phyloP scores from a whole-genome alignment of 2,797 vertebrate species.

The Pteronotus mesoamericanus region DNA sequence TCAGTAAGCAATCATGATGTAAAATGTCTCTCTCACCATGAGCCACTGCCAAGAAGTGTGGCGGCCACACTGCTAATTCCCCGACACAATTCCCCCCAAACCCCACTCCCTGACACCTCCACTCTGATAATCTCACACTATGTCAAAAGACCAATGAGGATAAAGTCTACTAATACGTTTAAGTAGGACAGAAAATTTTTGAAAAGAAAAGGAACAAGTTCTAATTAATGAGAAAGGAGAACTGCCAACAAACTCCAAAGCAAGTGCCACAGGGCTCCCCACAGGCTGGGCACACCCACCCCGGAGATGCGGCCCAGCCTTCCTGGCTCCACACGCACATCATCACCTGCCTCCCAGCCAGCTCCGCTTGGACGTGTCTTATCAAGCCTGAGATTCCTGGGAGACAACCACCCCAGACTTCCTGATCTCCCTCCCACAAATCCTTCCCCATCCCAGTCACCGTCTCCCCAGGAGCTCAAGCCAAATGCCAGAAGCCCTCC shows the following conservation, averaged over 20 bases:
- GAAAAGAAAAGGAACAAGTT: neutral
- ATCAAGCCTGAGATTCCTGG: neutral
- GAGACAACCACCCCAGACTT: neutral
- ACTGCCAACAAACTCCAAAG: neutral
- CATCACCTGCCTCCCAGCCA: neutral
- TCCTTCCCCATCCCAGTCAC: neutral
- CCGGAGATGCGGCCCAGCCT: neutral
- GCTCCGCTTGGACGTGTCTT: neutral
- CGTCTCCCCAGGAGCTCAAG: neutral
- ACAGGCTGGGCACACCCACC: neutral
- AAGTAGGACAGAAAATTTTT: neutral
- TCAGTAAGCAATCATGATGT: neutral
- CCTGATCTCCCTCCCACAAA: neutral
- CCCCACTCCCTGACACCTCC: neutral
- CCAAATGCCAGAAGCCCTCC: neutral
- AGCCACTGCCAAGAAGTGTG: neutral
- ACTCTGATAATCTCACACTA: neutral
- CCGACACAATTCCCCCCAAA: neutral
- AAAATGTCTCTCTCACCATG: neutral
- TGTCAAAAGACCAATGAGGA: neutral
- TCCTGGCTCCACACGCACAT: neutral
- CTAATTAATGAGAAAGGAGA: neutral
- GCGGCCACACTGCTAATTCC: neutral
- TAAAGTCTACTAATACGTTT: neutral
- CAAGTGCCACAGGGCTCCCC: rapidly evolving